phyloP scores from a whole-genome alignment of 1,140 invertebrate species.

The Heliconius congener region DNA sequence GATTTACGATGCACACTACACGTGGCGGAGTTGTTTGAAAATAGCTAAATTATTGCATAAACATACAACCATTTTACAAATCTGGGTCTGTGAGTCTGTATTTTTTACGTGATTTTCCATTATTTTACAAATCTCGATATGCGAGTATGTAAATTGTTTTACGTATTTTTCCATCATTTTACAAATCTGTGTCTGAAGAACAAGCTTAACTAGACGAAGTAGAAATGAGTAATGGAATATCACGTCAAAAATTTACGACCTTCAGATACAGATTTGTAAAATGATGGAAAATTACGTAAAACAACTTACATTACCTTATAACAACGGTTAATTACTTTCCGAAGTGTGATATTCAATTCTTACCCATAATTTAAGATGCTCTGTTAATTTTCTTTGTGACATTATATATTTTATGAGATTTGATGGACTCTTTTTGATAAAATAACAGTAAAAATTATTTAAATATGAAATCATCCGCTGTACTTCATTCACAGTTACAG shows the following conservation, averaged over 20 bases:
- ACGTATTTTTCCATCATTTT: background rate
- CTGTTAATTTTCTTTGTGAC: background rate
- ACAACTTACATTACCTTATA: background rate
- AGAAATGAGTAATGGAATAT: too few relatives aligned
- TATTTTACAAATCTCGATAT: background rate
- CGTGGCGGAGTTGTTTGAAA: conserved; percentile 13
- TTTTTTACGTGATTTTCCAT: background rate
- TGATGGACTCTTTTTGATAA: too few relatives aligned
- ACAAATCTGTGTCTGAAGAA: background rate
- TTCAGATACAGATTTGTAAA: background rate
- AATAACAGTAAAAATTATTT: too few relatives aligned
- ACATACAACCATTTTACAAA: conserved; percentile 1
- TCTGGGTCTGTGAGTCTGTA: background rate
- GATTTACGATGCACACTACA: conserved; percentile 17
- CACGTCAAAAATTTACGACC: too few relatives aligned
- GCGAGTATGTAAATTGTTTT: background rate
- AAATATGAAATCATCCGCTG: background rate
- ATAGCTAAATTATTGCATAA: conserved; percentile 7
- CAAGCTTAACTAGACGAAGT: too few relatives aligned
- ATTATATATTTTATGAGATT: background rate
- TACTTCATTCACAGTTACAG: background rate
- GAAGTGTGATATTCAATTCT: background rate
- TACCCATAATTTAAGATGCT: background rate
- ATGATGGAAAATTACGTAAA: background rate
- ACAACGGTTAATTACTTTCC: background rate